phyloP scores from a whole-genome alignment of 2,888 invertebrate species.

The Melinaea marsaeus region DNA sequence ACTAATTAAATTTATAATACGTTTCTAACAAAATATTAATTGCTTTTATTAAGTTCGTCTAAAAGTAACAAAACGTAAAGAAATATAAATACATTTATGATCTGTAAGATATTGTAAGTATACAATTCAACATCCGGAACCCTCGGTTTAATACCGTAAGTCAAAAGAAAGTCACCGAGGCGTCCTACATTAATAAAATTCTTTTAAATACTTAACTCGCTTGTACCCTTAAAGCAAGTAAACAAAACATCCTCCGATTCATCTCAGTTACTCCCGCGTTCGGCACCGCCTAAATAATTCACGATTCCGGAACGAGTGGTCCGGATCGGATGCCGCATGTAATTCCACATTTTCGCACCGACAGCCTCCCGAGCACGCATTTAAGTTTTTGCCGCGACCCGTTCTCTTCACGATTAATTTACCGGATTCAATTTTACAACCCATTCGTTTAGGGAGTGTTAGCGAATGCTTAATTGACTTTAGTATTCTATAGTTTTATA shows the following conservation, averaged over 20 bases:
- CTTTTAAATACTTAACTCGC: slow-evolving; percentile 11
- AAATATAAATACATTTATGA: too few species aligned
- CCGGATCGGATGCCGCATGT: slow-evolving; percentile 58
- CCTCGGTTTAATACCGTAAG: too few species aligned
- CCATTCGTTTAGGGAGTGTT: slow-evolving; percentile 60
- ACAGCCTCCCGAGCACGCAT: slow-evolving; percentile 57
- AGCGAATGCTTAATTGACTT: slow-evolving; percentile 65
- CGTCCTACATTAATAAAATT: too few species aligned
- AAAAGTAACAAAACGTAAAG: too few species aligned
- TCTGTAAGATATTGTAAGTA: too few species aligned
- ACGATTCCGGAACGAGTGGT: slow-evolving; percentile 53
- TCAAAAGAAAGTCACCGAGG: too few species aligned
- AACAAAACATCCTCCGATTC: slow-evolving; percentile 31
- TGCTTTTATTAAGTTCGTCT: too few species aligned
- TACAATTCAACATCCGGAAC: too few species aligned
- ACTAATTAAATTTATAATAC: too few species aligned
- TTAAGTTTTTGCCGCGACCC: slow-evolving; percentile 63
- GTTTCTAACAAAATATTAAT: too few species aligned
- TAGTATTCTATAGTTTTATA: slow-evolving; percentile 36
- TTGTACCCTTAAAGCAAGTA: slow-evolving; percentile 24
- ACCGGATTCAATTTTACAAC: slow-evolving; percentile 63
- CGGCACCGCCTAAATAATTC: slow-evolving; percentile 63
- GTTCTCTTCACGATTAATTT: slow-evolving; percentile 65
- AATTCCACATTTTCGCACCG: slow-evolving; percentile 65
- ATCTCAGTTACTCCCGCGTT: slow-evolving; percentile 48